Conservation (phyloP, 1,140 invertebrate species). For the Gerris buenoi region DNA sequence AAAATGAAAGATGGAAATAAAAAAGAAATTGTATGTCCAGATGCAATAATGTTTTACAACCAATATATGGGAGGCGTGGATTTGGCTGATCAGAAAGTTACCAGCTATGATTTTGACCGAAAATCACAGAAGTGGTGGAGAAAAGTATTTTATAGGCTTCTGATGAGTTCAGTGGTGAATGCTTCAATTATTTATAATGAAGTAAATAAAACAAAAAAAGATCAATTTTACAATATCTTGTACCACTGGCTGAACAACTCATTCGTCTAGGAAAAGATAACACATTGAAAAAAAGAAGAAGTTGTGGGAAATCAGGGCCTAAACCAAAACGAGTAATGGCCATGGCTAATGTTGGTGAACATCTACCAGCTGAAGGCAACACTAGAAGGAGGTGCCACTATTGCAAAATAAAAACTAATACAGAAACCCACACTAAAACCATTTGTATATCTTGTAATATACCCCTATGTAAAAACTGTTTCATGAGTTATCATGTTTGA, state of each 20-base stretch:
- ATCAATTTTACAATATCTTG: neutral
- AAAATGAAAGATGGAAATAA: conserved; percentile 13
- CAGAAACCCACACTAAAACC: neutral
- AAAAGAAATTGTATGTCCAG: conserved; percentile 9
- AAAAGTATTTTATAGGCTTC: neutral
- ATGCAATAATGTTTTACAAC: conserved; percentile 16
- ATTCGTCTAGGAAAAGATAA: neutral
- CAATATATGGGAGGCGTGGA: conserved; percentile 21
- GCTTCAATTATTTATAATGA: neutral
- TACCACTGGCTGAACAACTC: neutral
- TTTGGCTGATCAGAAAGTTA: conserved; percentile 19
- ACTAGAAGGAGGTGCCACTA: neutral
- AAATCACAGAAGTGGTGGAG: conserved; percentile 12
- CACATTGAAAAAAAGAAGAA: neutral
- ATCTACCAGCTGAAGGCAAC: neutral
- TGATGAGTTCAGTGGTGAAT: neutral
- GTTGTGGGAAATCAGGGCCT: neutral
- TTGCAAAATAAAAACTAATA: neutral
- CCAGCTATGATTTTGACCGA: conserved; percentile 19
- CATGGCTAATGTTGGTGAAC: neutral
- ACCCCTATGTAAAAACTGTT: neutral
- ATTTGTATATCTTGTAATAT: neutral
- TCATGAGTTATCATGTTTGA: neutral
- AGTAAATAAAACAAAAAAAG: neutral
- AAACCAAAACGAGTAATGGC: neutral